Evolutionary conservation across 2,888 invertebrate genomes (phyloP).

Genomic region (Doris montereyensis): DNA sequence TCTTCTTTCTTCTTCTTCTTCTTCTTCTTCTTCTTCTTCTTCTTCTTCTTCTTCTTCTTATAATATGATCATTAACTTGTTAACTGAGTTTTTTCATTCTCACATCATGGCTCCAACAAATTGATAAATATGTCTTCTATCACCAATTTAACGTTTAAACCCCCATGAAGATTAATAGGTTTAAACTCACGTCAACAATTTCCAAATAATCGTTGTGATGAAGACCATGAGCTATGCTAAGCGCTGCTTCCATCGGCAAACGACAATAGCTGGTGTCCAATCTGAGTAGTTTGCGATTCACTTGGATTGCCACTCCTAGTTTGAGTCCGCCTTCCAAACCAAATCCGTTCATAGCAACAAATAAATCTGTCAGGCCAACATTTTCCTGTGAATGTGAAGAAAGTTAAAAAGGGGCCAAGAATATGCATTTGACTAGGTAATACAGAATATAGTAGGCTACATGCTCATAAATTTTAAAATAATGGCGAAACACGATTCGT

Average conservation of each 20-base stretch:
- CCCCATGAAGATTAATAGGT: too few relatives aligned
- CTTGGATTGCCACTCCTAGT: constrained; percentile 59
- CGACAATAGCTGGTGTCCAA: constrained; percentile 66
- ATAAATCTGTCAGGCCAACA: constrained; percentile 58
- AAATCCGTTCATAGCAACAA: constrained; percentile 66
- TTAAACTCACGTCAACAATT: constrained; percentile 47
- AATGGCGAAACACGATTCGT: too few relatives aligned
- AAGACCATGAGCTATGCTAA: constrained; percentile 56
- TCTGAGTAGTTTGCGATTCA: constrained; percentile 60
- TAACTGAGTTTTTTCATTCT: too few relatives aligned
- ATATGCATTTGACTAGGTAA: neutral
- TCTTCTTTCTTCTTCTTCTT: too few relatives aligned
- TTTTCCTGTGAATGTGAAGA: constrained; percentile 56
- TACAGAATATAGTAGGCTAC: too few relatives aligned
- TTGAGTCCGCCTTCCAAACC: constrained; percentile 58
- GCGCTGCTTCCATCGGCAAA: constrained; percentile 60
- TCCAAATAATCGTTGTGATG: constrained; percentile 58
- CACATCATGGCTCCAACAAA: too few relatives aligned
- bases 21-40: too few relatives aligned
- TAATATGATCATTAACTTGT: too few relatives aligned
- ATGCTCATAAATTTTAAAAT: too few relatives aligned
- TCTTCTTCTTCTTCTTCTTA: too few relatives aligned
- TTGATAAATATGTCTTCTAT: too few relatives aligned
- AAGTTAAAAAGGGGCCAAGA: neutral
- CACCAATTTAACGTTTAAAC: too few relatives aligned